Evolutionary conservation across 2,888 invertebrate species (phyloP), one percentile per base, ranked within the genome.

Genomic region (Parochlus steinenii): DNA sequence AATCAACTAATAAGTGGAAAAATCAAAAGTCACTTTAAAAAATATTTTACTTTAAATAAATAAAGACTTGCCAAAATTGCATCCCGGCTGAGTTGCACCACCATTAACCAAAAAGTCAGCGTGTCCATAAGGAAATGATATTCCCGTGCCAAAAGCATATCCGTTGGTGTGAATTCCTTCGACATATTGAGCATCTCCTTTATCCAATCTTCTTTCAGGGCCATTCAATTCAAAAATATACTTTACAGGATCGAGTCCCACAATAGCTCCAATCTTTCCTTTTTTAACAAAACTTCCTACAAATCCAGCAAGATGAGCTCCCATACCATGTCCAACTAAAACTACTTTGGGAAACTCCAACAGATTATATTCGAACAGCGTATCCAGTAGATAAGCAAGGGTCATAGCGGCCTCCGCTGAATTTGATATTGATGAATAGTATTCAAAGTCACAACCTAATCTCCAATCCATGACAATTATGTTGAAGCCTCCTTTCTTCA

Each of bases 91-190:
- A 22, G 11, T 12, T 2, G 16, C 25, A 12, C 36, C 36, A 3
- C 11, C n/a, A 23, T 36, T 36, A 11, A 30, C 28, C 18, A 18
- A 26, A 11, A 36, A 36, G 12, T 36, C 36, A 18, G 30, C 24
- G 17, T 36, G 30, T 4, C 30, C 36, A 18, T 30, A 30, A 5
- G 28, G 28, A 10, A 12, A 18, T 20, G 11, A 14, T 11, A 36
- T 30, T 16, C 36, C 36, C 3, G 36, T 36, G 3, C 29, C n/a
- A 24, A 23, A 11, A 11, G 18, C n/a, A n/a, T n/a, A n/a, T n/a
- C n/a, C 18, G 18, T 36, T 28, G 4, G 36, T 36, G 24, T 36
- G 36, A 14, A 36, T 36, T 8, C 17, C 11, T 36, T 36, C 36
- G 24, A 36, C 36, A 14, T 36, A 36, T 10, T 17, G 12, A 16